Evolutionary conservation across 2,797 vertebrate species (phyloP), one percentile per base, ranked within the genome.

Genomic region (Sebastes melanostomus): DNA sequence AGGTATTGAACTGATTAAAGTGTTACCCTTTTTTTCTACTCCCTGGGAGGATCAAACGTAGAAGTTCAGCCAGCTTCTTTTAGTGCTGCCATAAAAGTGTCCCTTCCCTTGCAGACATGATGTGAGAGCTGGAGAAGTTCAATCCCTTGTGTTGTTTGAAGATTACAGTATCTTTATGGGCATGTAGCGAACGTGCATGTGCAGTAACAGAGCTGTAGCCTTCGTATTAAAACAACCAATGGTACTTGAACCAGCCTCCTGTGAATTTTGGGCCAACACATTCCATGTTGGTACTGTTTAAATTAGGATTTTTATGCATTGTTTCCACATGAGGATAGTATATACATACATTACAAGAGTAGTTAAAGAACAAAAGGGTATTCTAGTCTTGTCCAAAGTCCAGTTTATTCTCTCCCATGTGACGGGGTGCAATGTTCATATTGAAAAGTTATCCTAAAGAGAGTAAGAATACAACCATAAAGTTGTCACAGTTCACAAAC

Each of bases 401-500:
- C 36, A 34, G 50, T 61, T 20, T 62, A 8, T 68, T 74, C 18
- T 74, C 7, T 68, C 12, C 36, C 4, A 16, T 36, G 55, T 14
- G 4, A 74, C 3, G 10, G 14, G 10, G 9, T 56, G 36, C 8
- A 59, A 4, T 55, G 20, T 54, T 72, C 59, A 50, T 81, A 55
- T 61, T 59, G 56, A 56, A 87, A 89, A 87, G 84, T 90, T 84
- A 66, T 81, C 63, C 70, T 67, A 42, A 92, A 88, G 77, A 86
- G 85, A 88, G 74, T 84, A 80, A 88, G 50, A 87, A 89, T 84
- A 76, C 60, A 75, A 85, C 83, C 85, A 86, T 89, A 87, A 94
- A 92, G 87, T 94, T 92, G 83, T 92, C 87, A 87, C 85, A 88
- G 86, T 91, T 89, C 86, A 87, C 94, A 92, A 91, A 94, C 86